A percentile compares a stretch with the other conserved stretches of the same genome.
These are phyloP conservation scores for Hippasteria phrygiana DNA, from an alignment of 53 echinoderm and acorn worm species.

Conservation along the genomic window DNA sequence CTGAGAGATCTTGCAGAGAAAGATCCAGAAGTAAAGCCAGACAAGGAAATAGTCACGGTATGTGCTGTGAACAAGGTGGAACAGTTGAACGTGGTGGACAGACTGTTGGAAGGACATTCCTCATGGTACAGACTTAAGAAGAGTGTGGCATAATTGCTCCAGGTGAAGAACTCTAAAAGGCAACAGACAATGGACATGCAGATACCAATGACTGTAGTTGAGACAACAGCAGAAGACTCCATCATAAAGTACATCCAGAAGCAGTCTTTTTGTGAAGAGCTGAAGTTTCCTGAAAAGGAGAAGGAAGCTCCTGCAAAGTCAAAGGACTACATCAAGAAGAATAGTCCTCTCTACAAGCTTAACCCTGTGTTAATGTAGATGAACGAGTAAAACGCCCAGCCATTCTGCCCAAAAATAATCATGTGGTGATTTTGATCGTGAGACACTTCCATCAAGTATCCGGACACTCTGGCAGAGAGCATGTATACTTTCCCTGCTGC, in stretches of 20 bases:
- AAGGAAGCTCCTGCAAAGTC: not conserved
- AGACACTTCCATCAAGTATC: conserved; percentile 41
- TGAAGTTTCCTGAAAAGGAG: not conserved
- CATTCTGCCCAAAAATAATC: conserved; percentile 57
- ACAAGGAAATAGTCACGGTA: not conserved
- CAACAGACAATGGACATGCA: not conserved
- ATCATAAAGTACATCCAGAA: conserved; percentile 49
- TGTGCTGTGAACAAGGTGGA: not conserved
- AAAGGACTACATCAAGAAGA: not conserved
- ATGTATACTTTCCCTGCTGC: conserved; percentile 59
- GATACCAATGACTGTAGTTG: conserved; percentile 44
- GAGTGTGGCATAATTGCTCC: conserved; percentile 32
- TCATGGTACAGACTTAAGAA: conserved; percentile 54
- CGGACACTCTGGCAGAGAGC: conserved; percentile 58
- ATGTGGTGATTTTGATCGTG: conserved; percentile 65
- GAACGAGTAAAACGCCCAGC: conserved; percentile 56
- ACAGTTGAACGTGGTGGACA: no score
- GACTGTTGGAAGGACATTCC: conserved; percentile 38
- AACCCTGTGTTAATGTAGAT: conserved; percentile 26
- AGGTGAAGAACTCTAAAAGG: conserved; percentile 40
- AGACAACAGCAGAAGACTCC: conserved; percentile 36
- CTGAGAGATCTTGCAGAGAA: not conserved
- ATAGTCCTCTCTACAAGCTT: conserved; percentile 35
- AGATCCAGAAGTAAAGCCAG: conserved; percentile 52
- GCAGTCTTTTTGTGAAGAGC: conserved; percentile 6